phyloP scores from a whole-genome alignment of 2,888 invertebrate genomes.

The Trachelus iudaicus region DNA sequence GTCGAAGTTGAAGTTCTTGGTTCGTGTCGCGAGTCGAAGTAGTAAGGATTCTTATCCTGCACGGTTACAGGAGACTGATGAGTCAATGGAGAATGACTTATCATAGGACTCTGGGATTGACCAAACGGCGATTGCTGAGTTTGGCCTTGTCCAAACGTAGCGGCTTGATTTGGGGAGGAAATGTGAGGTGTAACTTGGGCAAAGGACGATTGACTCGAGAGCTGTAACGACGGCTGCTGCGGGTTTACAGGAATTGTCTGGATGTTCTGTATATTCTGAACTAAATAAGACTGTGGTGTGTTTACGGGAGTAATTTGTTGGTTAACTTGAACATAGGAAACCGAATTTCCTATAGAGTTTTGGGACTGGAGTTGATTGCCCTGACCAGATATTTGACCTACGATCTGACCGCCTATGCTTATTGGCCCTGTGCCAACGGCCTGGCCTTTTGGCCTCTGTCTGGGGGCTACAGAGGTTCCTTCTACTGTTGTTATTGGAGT shows the following conservation, averaged over 20 bases:
- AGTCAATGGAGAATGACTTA: conserved; percentile 53
- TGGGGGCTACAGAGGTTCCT: conserved; percentile 84
- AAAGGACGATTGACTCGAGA: conserved; percentile 33
- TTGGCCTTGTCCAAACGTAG: conserved; percentile 45
- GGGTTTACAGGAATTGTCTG: conserved; percentile 34
- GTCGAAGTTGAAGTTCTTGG: conserved; percentile 27
- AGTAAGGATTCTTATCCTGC: conserved; percentile 54
- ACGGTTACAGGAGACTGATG: conserved; percentile 61
- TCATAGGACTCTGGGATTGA: conserved; percentile 57
- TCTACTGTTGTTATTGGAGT: conserved; percentile 69
- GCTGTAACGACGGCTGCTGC: conserved; percentile 37
- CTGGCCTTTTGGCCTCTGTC: conserved; percentile 82
- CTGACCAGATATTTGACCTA: conserved; percentile 62
- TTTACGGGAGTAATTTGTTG: conserved; percentile 47
- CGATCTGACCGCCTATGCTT: conserved; percentile 60
- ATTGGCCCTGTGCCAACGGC: conserved; percentile 59
- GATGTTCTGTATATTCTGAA: conserved; percentile 31
- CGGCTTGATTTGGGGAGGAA: conserved; percentile 52
- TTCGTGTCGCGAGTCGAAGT: conserved; percentile 53
- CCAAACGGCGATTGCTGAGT: conserved; percentile 47
- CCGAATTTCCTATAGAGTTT: conserved; percentile 42
- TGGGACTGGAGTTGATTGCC: conserved; percentile 49
- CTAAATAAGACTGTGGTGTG: conserved; percentile 44
- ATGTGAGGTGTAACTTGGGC: conserved; percentile 45
- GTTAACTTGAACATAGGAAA: conserved; percentile 47